Evolutionary conservation across 37 sponge, comb jelly and placozoan genomes (phyloP), one percentile per base, ranked within the genome.

Genomic region (Geodia barretti): DNA sequence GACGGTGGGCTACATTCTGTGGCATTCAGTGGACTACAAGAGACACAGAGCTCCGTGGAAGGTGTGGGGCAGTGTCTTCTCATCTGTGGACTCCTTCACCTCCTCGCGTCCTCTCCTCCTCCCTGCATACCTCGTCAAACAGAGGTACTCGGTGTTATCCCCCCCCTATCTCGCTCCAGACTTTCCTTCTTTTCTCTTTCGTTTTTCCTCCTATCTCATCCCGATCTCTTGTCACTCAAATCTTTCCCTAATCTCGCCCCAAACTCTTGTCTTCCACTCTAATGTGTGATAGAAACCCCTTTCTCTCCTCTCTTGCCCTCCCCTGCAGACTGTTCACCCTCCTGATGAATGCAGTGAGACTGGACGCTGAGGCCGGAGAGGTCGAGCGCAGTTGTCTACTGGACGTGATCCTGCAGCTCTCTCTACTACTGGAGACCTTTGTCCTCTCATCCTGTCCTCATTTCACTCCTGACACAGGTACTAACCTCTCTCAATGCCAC

Each of bases 11-110:
- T 70, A 64, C 58, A 61, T 88, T 17, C 88, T 88, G 25, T 88
- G 83, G 83, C 62, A 38, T 39, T 72, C 73, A 17, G 17, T 36
- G 0, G 39, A 65, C 32, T 29, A 81, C 0, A 3, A 72, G n/a
- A 39, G 30, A 2, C 64, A 72, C 73, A 71, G 30, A 23, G 62
- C 64, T n/a, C 82, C 82, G 0, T 71, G 76, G 84, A 84, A 76
- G 70, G 82, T 73, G 0, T 86, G 87, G 87, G 78, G 92, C 24
- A 78, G 60, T 66, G 82, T 91, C 63, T 83, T 91, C 41, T 2
- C 71, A 32, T 73, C 77, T 23, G 70, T 91, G 73, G 91, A 90
- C 72, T 7, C 38, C 41, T 90, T 84, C 43, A 60, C 76, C 1
- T 58, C 11, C 3, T 43, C 78, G 54, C 73, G 79, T 24, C 2